Evolutionary conservation across 2,888 invertebrate species (phyloP).

Genomic region (Steinernema scapterisci): DNA sequence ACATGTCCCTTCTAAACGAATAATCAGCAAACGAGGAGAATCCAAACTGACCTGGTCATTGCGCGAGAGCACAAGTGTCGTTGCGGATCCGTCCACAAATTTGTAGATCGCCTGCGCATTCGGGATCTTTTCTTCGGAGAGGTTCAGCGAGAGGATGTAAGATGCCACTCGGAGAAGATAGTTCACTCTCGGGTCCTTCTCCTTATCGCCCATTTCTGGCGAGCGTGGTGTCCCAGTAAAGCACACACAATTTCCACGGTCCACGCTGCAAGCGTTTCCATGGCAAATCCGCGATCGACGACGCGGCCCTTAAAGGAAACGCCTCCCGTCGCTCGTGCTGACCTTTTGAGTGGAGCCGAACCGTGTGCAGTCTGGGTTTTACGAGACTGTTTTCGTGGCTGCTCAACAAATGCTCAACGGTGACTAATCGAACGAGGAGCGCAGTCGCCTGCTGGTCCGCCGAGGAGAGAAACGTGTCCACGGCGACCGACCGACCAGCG

Average conservation of each 20-base stretch:
- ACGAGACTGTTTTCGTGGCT: background rate
- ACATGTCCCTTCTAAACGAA: constrained; percentile 52
- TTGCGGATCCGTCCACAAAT: constrained; percentile 57
- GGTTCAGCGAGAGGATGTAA: constrained; percentile 52
- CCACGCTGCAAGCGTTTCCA: constrained; percentile 19
- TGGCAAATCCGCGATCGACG: background rate
- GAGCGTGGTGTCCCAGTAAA: no score
- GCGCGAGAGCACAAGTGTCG: constrained; percentile 56
- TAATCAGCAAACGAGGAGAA: background rate
- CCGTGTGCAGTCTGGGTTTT: background rate
- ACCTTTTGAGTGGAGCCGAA: background rate
- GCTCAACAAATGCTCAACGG: no score
- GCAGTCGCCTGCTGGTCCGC: no score
- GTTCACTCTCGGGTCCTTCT: constrained; percentile 34
- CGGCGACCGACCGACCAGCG: no score
- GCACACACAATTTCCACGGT: no score
- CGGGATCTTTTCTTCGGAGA: constrained; percentile 59
- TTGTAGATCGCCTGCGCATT: constrained; percentile 53
- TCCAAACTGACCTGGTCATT: constrained; percentile 53
- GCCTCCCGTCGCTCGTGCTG: background rate
- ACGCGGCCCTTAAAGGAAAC: no score
- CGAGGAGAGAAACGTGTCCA: no score
- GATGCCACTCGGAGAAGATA: constrained; percentile 51
- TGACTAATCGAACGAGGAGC: background rate
- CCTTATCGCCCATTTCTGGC: constrained; percentile 23